Evolutionary conservation across 2,888 invertebrate species (phyloP), one percentile per base, ranked within the genome.

Genomic region (Perithous albicinctus): DNA sequence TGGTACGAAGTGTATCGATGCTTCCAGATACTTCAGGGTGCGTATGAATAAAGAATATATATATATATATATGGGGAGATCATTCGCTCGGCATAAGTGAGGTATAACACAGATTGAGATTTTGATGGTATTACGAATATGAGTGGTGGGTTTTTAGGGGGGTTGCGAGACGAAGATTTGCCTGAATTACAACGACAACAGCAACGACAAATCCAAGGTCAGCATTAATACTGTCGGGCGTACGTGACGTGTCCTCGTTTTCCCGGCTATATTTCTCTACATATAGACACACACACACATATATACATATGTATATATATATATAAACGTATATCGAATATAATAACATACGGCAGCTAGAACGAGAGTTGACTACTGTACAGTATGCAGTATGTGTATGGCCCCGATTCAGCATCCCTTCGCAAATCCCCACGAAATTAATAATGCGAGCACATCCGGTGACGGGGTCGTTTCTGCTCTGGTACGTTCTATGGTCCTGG

Each of bases 401-500:
- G 48, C 54, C 61, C 72, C 70, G 64, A 78, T 76, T 75, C 51
- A 73, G 78, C 78, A 78, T 73, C 83, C 83, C 79, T 80, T 83
- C 79, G 82, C 80, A 80, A 83, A 83, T 83, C 85, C 83, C 66
- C 77, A 79, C 81, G 83, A 85, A 85, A 85, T 85, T 85, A 85
- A 85, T 85, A 85, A 85, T 85, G 78, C 85, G 81, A 80, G 84
- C 83, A 78, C 83, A 85, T 85, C 79, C 85, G 80, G 82, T 75
- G 84, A 82, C 82, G 82, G 70, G 80, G 67, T 72, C 75, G 82
- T 82, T 78, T 78, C 78, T 82, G 78, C 82, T 82, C 75, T 63
- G 82, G 23, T 82, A 72, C 78, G 61, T 72, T 76, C 43, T 74
- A 70, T 72, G 80, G 59, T 76, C 76, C 76, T 64, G 78, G 66